phyloP scores from a whole-genome alignment of 2,113 vertebrate species.

The Hemichromis elongatus region DNA sequence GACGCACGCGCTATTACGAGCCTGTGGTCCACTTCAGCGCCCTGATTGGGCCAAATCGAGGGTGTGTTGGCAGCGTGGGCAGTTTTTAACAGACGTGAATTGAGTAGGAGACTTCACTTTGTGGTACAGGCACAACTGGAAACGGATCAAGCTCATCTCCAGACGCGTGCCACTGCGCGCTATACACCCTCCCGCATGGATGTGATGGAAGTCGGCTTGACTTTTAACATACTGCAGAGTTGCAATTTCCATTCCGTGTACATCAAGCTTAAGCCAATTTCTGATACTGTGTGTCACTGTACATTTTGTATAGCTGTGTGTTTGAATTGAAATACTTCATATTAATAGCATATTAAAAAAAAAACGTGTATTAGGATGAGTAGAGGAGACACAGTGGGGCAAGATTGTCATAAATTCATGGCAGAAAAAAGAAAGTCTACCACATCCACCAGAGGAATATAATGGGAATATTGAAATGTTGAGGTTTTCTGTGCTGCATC shows the following conservation, averaged over 20 bases:
- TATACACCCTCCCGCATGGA: conserved; percentile 9
- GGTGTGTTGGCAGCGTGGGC: conserved; percentile 72
- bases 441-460: conserved; percentile 31
- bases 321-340: not conserved
- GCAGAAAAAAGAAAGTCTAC: not conserved
- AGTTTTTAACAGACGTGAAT: conserved; percentile 69
- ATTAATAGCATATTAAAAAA: not conserved
- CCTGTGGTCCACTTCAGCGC: conserved; percentile 50
- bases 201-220: conserved; percentile 18
- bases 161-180: conserved; percentile 35
- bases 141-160: conserved; percentile 33
- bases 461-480: conserved; percentile 39
- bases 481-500: conserved; percentile 39
- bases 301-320: not conserved
- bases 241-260: conserved; percentile 28
- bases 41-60: conserved; percentile 71
- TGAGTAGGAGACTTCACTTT: conserved; percentile 66
- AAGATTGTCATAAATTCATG: conserved; percentile 17
- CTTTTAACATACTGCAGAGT: conserved; percentile 39
- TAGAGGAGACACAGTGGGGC: not conserved
- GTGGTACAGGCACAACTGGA: conserved; percentile 51
- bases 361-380: not conserved
- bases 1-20: conserved; percentile 59
- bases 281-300: not conserved
- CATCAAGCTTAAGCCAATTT: conserved; percentile 9